These are phyloP conservation scores for Tetragnatha versicolor DNA, from an alignment of 1,140 invertebrate species.

Conservation along the genomic window DNA sequence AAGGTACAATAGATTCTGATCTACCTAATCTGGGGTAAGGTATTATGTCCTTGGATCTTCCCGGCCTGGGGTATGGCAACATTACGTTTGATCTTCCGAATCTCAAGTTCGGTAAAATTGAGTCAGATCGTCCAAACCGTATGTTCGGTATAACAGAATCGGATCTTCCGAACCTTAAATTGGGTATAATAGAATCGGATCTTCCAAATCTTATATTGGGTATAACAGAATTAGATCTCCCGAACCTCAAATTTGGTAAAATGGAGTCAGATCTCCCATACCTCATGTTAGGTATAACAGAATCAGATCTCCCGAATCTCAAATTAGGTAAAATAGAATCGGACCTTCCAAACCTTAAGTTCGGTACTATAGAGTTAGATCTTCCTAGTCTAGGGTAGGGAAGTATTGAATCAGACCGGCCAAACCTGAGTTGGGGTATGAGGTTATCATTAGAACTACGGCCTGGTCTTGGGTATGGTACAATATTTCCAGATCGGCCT, in stretches of 20 bases:
- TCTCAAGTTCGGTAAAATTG: not conserved
- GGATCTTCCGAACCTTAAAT: not conserved
- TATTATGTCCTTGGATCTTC: not conserved
- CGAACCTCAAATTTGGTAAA: slow-evolving; percentile 5
- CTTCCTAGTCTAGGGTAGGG: slow-evolving; percentile 12
- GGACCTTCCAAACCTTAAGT: not conserved
- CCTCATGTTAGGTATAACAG: not conserved
- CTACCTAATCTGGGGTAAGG: not conserved
- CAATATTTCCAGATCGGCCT: not conserved
- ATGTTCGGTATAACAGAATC: not conserved
- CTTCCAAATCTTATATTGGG: not conserved
- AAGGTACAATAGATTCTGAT: not conserved
- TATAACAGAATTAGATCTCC: slow-evolving; percentile 1
- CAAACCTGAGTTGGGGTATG: not conserved
- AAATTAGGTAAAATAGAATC: not conserved
- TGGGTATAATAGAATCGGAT: slow-evolving; percentile 1
- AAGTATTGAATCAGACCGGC: not conserved
- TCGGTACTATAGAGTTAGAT: not conserved
- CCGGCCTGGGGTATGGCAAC: not conserved
- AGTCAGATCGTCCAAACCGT: not conserved
- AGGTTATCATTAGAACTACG: not conserved
- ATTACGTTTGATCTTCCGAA: not conserved
- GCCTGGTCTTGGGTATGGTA: slow-evolving; percentile 8
- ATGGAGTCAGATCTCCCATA: not conserved
- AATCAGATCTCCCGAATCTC: not conserved